Conservation (phyloP, 2,113 vertebrate species). For the Brachyhypopomus occidentalis region DNA sequence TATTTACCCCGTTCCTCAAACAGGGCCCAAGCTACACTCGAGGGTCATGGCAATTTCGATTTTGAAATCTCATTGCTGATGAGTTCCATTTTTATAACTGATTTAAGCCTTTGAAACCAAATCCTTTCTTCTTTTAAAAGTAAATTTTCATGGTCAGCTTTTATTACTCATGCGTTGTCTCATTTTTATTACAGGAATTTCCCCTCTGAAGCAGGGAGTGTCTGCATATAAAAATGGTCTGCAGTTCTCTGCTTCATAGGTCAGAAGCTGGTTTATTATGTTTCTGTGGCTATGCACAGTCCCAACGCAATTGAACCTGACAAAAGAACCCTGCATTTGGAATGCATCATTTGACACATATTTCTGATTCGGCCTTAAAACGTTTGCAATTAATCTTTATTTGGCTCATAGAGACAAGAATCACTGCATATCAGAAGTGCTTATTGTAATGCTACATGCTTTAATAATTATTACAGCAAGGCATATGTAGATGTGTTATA, state of each 20-base stretch:
- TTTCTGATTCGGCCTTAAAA: conserved; percentile 49
- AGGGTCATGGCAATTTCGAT: conserved; percentile 3
- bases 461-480: neutral
- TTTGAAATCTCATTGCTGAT: conserved; percentile 25
- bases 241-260: conserved; percentile 99
- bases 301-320: conserved; percentile 76
- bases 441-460: neutral
- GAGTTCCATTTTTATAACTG: conserved; percentile 11
- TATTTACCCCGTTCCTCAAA: conserved; percentile 18
- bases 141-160: conserved; percentile 87
- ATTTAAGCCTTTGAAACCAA: conserved; percentile 40
- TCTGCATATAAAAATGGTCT: conserved; percentile 99
- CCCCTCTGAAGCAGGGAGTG: conserved; percentile 99
- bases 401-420: neutral
- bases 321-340: conserved; percentile 74
- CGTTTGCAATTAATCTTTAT: conserved; percentile 22
- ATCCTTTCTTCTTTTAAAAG: conserved; percentile 52
- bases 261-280: conserved; percentile 99
- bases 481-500: neutral
- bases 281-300: conserved; percentile 99
- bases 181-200: conserved; percentile 99
- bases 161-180: conserved; percentile 92
- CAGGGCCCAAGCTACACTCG: conserved; percentile 15
- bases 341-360: conserved; percentile 72
- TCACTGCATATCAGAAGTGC: neutral